Evolutionary conservation across 2,888 invertebrate species (phyloP).

Genomic region (Drosophila borborema): DNA sequence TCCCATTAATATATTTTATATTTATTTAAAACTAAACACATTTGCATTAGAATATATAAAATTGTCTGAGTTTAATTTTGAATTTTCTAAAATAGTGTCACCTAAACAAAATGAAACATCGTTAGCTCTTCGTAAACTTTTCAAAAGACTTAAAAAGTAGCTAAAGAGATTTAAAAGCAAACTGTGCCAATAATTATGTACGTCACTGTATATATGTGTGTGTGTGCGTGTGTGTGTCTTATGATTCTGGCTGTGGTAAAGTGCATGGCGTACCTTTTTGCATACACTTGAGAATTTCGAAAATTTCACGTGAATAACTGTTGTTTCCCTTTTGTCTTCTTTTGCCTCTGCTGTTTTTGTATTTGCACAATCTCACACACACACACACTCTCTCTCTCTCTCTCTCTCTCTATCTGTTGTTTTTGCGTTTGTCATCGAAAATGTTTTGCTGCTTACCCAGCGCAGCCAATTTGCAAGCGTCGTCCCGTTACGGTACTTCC

Average conservation of each 20-base stretch:
- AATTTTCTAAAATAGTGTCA: no score
- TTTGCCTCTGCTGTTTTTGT: constrained; percentile 9
- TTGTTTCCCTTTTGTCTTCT: constrained; percentile 11
- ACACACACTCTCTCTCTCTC: not conserved
- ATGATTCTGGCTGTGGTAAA: constrained; percentile 11
- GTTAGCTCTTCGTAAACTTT: no score
- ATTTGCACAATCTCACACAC: not conserved
- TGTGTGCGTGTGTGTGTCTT: constrained; percentile 21
- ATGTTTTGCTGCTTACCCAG: constrained; percentile 55
- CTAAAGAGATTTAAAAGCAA: no score
- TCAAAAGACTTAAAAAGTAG: no score
- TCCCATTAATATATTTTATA: no score
- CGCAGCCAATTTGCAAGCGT: constrained; percentile 58
- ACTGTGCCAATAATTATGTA: no score
- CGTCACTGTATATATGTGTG: not conserved
- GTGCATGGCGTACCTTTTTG: constrained; percentile 32
- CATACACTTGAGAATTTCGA: constrained; percentile 52
- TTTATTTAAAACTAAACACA: no score
- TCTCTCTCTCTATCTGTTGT: constrained; percentile 15
- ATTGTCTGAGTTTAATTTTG: no score
- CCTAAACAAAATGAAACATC: no score
- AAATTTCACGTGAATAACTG: constrained; percentile 59
- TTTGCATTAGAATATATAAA: no score
- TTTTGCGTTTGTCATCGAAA: constrained; percentile 69
- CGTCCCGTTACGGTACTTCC: not conserved